Base-by-base conservation (phyloP, 2,797 vertebrate species). In the Taeniopygia guttata region DNA sequence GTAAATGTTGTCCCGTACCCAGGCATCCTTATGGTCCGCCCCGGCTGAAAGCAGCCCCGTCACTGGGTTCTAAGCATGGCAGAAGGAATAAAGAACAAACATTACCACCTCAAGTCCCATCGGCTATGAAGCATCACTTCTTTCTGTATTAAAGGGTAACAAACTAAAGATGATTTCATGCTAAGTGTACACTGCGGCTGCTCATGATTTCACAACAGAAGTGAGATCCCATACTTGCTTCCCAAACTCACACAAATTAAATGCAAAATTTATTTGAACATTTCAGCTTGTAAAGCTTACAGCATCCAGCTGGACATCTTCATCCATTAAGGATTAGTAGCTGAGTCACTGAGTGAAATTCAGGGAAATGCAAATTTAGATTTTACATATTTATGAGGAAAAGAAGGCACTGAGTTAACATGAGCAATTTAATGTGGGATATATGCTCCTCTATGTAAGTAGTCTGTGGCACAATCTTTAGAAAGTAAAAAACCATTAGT, bases 1-100 rank as follows among this genome's bases (percentile, higher is more conserved):
- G 97, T 99, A 99, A 72, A 99, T 98, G 68, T 99, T 99, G 94
- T 99, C 99, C 75, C 99, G 98, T 9, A 99, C 99, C 99, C 99
- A 99, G 68, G 99, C 99, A 80, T 99, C 99, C 82, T 98, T 99
- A 95, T 98, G 98, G 90, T 99, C 98, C 0, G 97, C 84, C 27
- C 99, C 99, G 10, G 99, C 99, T 2, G 99, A 98, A 10, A 99
- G 98, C 59, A 99, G 98, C 34, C 99, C 99, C 0, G 99, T 99
- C 93, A 99, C 98, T 9, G 99, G 98, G 96, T 99, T 99, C 99
- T 99, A 45, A 51, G 5, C 72, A 22, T 0, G 3, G 88, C 60
- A 97, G 30, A 95, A 70, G 67, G 58, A 84, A 32, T 22, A 73
- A 86, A 87, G 26, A 75, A 74, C 49, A 84, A 62, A 26, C 29